phyloP scores from a whole-genome alignment of 2,113 vertebrate genomes.

The Nycticebus coucang region DNA sequence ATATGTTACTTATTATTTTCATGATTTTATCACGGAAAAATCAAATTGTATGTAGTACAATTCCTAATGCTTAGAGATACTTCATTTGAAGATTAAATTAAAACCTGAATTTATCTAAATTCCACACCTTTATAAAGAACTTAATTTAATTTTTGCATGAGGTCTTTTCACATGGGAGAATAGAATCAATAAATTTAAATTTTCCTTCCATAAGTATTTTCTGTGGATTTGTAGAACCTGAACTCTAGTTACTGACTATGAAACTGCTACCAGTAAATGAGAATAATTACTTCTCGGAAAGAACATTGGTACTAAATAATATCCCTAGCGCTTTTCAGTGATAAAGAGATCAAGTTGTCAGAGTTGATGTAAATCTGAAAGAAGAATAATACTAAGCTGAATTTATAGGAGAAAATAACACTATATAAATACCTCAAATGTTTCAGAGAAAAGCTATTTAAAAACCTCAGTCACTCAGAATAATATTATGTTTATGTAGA shows the following conservation, averaged over 20 bases:
- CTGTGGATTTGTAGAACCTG: background rate
- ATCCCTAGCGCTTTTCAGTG: background rate
- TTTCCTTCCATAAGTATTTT: background rate
- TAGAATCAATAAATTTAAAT: background rate
- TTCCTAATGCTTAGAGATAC: background rate
- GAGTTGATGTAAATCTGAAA: background rate
- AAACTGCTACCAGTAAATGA: background rate
- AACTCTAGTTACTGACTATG: conserved; percentile 7
- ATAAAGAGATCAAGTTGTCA: background rate
- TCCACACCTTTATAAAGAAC: background rate
- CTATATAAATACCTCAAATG: background rate
- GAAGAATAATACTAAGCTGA: background rate
- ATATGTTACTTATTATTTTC: background rate
- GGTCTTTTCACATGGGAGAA: background rate
- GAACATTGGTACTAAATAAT: background rate
- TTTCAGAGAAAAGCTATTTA: conserved; percentile 19
- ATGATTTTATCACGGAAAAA: background rate
- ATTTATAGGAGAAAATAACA: background rate
- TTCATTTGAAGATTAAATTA: background rate
- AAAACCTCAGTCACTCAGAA: background rate
- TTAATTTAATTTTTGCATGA: background rate
- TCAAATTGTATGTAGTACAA: background rate
- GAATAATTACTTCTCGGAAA: background rate
- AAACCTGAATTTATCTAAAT: background rate
- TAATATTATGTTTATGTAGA: too few species aligned